A percentile compares a stretch with the other conserved stretches of the same genome.
Evolutionary conservation across 2,888 invertebrate genomes (phyloP).

Genomic region (Galeruca laticollis): DNA sequence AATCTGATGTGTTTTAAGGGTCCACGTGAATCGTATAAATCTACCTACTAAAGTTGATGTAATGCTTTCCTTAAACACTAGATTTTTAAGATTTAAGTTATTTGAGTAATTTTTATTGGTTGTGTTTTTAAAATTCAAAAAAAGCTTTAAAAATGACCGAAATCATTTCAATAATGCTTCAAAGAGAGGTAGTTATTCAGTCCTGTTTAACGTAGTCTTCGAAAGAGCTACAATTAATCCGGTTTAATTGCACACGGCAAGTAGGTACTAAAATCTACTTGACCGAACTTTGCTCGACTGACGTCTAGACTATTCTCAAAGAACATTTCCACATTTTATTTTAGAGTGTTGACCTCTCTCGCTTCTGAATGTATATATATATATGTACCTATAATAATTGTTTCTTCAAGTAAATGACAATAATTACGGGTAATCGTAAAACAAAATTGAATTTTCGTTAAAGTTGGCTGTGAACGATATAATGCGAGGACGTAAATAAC

Average conservation of each 20-base stretch:
- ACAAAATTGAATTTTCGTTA: constrained; percentile 8
- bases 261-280: constrained; percentile 1
- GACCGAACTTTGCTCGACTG: not conserved
- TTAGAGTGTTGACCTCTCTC: constrained; percentile 7
- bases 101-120: too few species aligned
- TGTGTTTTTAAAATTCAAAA: too few species aligned
- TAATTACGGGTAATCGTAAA: constrained; percentile 10
- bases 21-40: too few species aligned
- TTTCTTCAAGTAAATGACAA: constrained; percentile 13
- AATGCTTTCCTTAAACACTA: too few species aligned
- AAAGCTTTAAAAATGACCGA: too few species aligned
- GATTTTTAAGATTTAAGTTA: too few species aligned
- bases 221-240: not conserved
- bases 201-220: not conserved
- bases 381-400: constrained; percentile 2
- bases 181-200: not conserved
- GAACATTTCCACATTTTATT: constrained; percentile 4
- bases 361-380: not conserved
- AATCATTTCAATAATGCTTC: not conserved
- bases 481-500: constrained; percentile 4
- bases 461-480: constrained; percentile 1
- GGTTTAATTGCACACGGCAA: not conserved
- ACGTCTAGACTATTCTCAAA: constrained; percentile 12
- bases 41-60: too few species aligned
- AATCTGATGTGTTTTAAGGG: too few species aligned